Evolutionary conservation across 2,888 invertebrate genomes (phyloP), one percentile per base, ranked within the genome.

Genomic region (Gastracanthus pulcherrimus): DNA sequence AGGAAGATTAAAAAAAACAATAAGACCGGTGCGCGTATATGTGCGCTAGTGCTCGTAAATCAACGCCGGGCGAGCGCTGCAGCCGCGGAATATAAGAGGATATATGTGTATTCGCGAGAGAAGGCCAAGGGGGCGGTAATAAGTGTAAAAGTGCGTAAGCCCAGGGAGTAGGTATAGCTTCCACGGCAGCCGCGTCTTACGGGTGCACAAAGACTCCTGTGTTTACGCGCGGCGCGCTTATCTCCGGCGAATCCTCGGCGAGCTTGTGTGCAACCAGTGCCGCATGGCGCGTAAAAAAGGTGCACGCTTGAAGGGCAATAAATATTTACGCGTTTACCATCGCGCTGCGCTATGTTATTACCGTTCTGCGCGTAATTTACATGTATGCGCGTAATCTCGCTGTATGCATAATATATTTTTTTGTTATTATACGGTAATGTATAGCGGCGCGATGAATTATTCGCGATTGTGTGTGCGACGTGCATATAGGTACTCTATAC

Each of bases 1-100:
- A 77, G 74, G 58, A 74, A 36, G 71, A 51, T 19, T 60, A 69
- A 58, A 66, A 64, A 48, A 72, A 62, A 79, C 41, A 70, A 55
- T 51, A 13, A 74, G 64, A 69, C 66, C 45, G 60, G 55, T 45
- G 48, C 62, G 38, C 9, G 26, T 16, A 41, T 26, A 45, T 29
- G 23, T 16, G 41, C 41, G 23, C 13, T 55, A 11, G 16, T 0
- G 45, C 74, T 75, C 75, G 66, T 66, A 64, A 75, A 66, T 66
- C 55, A 76, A 66, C 31, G 29, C 76, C 3, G 64, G 19, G 36
- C 60, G 36, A n/a, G n/a, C n/a, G n/a, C n/a, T n/a, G n/a, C n/a
- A n/a, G n/a, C n/a, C 16, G 19, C 0, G 16, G 29, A 38, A 62
- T 62, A 34, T 19, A n/a, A n/a, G n/a, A n/a, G n/a, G n/a, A n/a